Base-by-base conservation (phyloP, 2,797 vertebrate species). In the Hemitrygon akajei region DNA sequence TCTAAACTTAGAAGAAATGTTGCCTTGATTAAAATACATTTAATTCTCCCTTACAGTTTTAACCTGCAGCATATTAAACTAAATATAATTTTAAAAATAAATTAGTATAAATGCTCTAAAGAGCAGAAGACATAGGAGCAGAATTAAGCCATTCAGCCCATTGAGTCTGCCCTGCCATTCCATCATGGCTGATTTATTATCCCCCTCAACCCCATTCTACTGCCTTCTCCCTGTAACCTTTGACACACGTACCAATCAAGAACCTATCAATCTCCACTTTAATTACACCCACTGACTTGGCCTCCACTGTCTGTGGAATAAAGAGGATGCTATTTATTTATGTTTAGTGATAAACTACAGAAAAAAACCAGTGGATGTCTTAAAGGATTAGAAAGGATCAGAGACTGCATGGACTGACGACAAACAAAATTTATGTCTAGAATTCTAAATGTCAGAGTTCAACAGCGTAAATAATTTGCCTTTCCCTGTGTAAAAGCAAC, bases 381-480 rank as follows among this genome's bases (percentile, higher is more conserved):
- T 89, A 34, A 69, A 69, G 14, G 60, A 89, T 89, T 89, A 89
- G 12, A 9, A 69, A 89, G 63, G 63, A 69, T 89, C 18, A 11
- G 34, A 22, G 18, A 37, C 18, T 69, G n/a, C 60, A 22, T 66
- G 63, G 63, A 40, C 63, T 89, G 60, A 58, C 30, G 25, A 25
- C 66, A 66, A 89, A 89, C 63, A 16, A 69, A 20, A 37, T 60
- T 66, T 37, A 60, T 14, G 16, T 89, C 34, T 89, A 22, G 86
- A 89, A 89, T 89, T 89, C 86, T 37, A 89, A 89, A 89, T 69
- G 86, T 89, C 86, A 89, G 30, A 87, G 84, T 87, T 63, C 58
- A 87, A 9, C 16, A 87, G 30, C 27, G 2, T 66, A 69, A 89
- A n/a, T 37, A 89, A 89, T 89, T 75, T 89, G n/a, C 18, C 60